Base-by-base conservation (phyloP, 2,888 invertebrate genomes). In the Colletes collaris region DNA sequence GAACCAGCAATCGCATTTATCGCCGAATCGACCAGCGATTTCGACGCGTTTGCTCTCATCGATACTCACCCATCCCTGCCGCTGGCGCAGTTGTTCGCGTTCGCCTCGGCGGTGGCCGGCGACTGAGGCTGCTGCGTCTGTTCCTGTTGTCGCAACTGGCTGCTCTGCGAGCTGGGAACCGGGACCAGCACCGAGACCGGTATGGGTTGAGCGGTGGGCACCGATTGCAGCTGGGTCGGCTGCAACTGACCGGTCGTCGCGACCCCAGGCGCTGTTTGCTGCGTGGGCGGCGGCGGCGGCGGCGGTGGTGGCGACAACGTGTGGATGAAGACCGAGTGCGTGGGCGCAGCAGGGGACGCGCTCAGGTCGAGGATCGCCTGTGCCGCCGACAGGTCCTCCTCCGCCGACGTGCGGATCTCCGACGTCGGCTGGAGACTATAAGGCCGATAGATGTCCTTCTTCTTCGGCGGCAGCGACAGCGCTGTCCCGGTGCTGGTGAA, bases 311-410 rank as follows among this genome's bases (percentile, higher is more conserved):
- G 94, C 86, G 96, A 94, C 82, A 96, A 95, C 3, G 92, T 91
- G 79, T 92, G 92, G 52, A 93, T 91, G 84, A 92, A 92, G 66
- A 92, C 91, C 3, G 93, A 92, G 77, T 93, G 91, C 52, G 88
- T 89, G 69, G 92, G 92, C 11, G 93, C 93, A 53, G 97, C 96
- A 65, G 97, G 97, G 68, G 97, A 97, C 84, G 97, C 97, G 93
- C 97, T 97, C 82, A 98, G 94, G 93, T 98, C 98, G 76, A 98
- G 95, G 88, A 98, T 97, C 16, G 98, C 97, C 91, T 97, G 97
- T 3, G 97, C 97, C 19, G 97, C 97, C 88, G 97, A 97, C 66
- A 97, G 94, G 89, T 97, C 97, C 92, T 97, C 97, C 91, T 97
- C 97, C 46, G 96, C 96, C 3, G 96, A 95, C 83, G 95, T 95